Evolutionary conservation across 2,888 invertebrate species (phyloP), one percentile per base, ranked within the genome.

Genomic region (Tiliacea citrago): DNA sequence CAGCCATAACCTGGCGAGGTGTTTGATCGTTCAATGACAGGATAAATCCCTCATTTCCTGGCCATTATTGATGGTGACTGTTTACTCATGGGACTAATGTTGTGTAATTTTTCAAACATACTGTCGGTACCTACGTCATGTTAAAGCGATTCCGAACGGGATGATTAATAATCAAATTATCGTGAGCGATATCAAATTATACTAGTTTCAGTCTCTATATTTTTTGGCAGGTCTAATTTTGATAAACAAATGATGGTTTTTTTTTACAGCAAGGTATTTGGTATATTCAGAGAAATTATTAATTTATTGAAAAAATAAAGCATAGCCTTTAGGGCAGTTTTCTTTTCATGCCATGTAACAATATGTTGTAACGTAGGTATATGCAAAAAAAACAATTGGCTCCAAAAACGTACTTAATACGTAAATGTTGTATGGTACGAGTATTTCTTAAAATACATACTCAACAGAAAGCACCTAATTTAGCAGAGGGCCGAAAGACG

Each of bases 31-130:
- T 80, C 73, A 68, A 81, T 75, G 74, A 66, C 70, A 65, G 79
- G 86, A 88, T 88, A 87, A 84, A 84, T 78, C 83, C 77, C 82
- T 83, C 88, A 86, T 87, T 88, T 86, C 85, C 86, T 78, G 76
- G 75, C 71, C 78, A 84, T 83, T 88, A 86, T 87, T 87, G 81
- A 82, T 69, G 82, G 79, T 78, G 87, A 86, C 83, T 66, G 80
- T 79, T 84, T 70, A 82, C 83, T 72, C 73, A 68, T 65, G 75
- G 71, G 79, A 55, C 5, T 39, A 68, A 66, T 73, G 66, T 68
- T 60, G 73, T 73, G 77, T 84, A 77, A 86, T 88, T 88, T 86
- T 89, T 88, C 86, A 82, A 79, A 77, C 21, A 83, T 77, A 47
- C 53, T 60, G 39, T 68, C 29, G 53, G 47, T 35, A 5, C 35